Base-by-base conservation (phyloP, 2,797 vertebrate species). In the Ptychadena robeensis region DNA sequence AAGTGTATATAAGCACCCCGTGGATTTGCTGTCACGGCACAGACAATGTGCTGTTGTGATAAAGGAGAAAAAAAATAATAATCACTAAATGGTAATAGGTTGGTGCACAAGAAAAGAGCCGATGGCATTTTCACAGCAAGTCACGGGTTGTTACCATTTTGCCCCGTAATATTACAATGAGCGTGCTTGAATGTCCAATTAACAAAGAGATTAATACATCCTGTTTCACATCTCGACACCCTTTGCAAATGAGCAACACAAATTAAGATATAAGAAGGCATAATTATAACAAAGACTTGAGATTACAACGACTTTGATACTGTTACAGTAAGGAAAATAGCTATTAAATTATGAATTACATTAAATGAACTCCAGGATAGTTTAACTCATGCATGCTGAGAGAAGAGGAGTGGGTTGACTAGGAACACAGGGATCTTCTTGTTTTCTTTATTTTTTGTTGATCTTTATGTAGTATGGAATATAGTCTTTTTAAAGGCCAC, bases 151-250 rank as follows among this genome's bases (percentile, higher is more conserved):
- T 79, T 79, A 79, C 34, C 81, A 82, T 57, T 71, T 31, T 79
- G 22, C 59, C 82, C 65, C 28, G 3, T 68, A 83, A 61, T 79
- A 83, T 61, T 57, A 73, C 63, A 79, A 84, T 73, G 38, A 83
- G 53, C 68, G 37, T 35, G 53, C 76, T 35, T 18, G 71, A 67
- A 64, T 35, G 35, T 70, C 77, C 82, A 84, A 84, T 80, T 80
- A 84, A 64, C 71, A 75, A 68, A 44, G 53, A 73, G 71, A 84
- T 84, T 80, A 84, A 84, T 84, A 68, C 44, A 70, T 80, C 69
- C 68, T 10, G 25, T 75, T 80, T 74, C 35, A 69, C 61, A 48
- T 79, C n/a, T 61, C 69, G 82, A 64, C 77, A 80, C 48, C 64
- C 44, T 32, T 75, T 75, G 76, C 64, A 74, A 80, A 75, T 84